phyloP scores from a whole-genome alignment of 2,797 vertebrate species.

The Lithobates sylvaticus region DNA sequence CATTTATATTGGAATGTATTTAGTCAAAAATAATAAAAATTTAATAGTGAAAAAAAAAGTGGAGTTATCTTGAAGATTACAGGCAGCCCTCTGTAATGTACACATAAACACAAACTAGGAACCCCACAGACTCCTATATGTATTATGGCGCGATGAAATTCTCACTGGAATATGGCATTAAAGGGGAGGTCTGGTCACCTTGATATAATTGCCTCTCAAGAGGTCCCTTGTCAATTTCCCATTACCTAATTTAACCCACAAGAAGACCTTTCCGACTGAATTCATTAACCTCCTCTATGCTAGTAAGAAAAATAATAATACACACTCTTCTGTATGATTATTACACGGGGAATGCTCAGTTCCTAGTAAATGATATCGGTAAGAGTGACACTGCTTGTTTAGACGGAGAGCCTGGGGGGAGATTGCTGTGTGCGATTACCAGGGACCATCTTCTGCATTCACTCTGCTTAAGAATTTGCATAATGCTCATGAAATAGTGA shows the following conservation, averaged over 20 bases:
- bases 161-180: constrained; percentile 22
- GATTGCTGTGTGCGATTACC: constrained; percentile 32
- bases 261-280: constrained; percentile 28
- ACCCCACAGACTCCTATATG: neutral
- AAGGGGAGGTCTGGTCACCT: constrained; percentile 56
- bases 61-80: neutral
- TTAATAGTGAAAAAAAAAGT: too few relatives aligned
- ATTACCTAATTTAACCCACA: constrained; percentile 54
- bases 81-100: neutral
- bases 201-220: constrained; percentile 50
- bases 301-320: constrained; percentile 4
- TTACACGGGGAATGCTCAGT: neutral
- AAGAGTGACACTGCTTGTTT: constrained; percentile 33
- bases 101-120: neutral
- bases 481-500: constrained; percentile 11
- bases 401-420: constrained; percentile 39
- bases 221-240: constrained; percentile 43
- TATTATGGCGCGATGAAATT: constrained; percentile 11
- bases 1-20: too few relatives aligned
- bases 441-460: constrained; percentile 10
- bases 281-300: constrained; percentile 35
- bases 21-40: too few relatives aligned
- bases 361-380: constrained; percentile 33
- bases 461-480: constrained; percentile 28
- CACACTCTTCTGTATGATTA: constrained; percentile 18